Evolutionary conservation across 1,140 invertebrate genomes (phyloP), one percentile per base, ranked within the genome.

Genomic region (Drosophila rhopaloa): DNA sequence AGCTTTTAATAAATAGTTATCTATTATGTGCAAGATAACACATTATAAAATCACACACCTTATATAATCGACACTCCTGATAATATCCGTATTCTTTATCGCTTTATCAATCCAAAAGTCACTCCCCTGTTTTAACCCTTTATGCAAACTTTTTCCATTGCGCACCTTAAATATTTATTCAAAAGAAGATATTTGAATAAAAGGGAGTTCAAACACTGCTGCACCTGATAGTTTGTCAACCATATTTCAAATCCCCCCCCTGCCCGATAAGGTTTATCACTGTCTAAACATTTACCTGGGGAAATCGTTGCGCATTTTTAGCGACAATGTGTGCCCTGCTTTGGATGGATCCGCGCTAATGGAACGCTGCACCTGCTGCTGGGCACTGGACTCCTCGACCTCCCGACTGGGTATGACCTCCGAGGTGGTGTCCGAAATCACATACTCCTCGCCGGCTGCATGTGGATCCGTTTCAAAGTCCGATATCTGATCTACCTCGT

Each of bases 401-500:
- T 13, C 5, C 8, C 48, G 9, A n/a, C 46, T 55, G 4, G 5
- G 41, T 38, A 88, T 29, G 32, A 88, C 80, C 4, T 76, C 84
- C 9, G 83, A 88, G 27, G 19, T 37, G 47, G 53, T 88, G 38
- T 74, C 84, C n/a, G 47, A 51, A 4, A 68, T 38, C 32, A 44
- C 35, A 40, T 76, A 63, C 0, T 88, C 79, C 10, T 40, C 41
- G 5, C 37, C n/a, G 24, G n/a, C 29, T 0, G 46, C 44, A 8
- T 48, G 50, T 6, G 72, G 38, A 54, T 89, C 81, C 11, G 77
- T 63, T 47, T 91, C 84, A 58, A 83, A 90, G 51, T 91, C 90
- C 0, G 91, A 90, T 50, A 90, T 79, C 32, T 91, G 81, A 51
- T 92, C 91, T 14, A 92, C 79, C 51, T 92, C 91, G 54, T 92